These are phyloP conservation scores for Lepidotrigona ventralis DNA, from an alignment of 1,140 invertebrate species.

Conservation along the genomic window DNA sequence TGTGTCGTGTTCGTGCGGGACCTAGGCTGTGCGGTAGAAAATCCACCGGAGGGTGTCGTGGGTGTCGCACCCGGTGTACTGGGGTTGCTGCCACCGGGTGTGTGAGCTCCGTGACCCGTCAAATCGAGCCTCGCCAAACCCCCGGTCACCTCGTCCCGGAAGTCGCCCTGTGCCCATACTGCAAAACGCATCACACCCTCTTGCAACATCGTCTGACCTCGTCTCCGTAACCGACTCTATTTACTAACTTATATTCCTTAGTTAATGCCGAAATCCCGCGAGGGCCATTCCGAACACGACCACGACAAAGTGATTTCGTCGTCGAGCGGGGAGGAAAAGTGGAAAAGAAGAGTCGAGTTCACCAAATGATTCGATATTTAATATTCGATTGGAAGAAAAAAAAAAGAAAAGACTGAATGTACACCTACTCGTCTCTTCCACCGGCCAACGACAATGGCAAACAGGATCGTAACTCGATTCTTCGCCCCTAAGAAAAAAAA, in stretches of 20 bases:
- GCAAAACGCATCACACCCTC: conserved; percentile 81
- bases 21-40: conserved; percentile 72
- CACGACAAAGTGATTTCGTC: neutral
- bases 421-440: neutral
- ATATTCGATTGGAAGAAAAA: too few species aligned
- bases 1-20: conserved; percentile 70
- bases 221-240: conserved; percentile 25
- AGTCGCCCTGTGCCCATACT: conserved; percentile 93
- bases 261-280: neutral
- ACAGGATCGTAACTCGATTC: neutral
- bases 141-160: conserved; percentile 87
- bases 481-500: neutral
- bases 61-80: conserved; percentile 82
- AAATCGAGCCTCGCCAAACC: conserved; percentile 74
- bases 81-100: conserved; percentile 79
- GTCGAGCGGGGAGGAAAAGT: neutral
- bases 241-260: conserved; percentile 23
- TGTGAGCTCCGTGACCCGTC: conserved; percentile 74
- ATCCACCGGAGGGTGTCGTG: conserved; percentile 82
- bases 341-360: too few species aligned
- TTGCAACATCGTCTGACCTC: conserved; percentile 68
- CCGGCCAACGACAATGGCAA: neutral
- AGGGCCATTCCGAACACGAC: too few species aligned
- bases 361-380: too few species aligned
- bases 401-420: too few species aligned